Evolutionary conservation across 2,113 vertebrate genomes (phyloP), one percentile per base, ranked within the genome.

Genomic region (Panurus biarmicus): DNA sequence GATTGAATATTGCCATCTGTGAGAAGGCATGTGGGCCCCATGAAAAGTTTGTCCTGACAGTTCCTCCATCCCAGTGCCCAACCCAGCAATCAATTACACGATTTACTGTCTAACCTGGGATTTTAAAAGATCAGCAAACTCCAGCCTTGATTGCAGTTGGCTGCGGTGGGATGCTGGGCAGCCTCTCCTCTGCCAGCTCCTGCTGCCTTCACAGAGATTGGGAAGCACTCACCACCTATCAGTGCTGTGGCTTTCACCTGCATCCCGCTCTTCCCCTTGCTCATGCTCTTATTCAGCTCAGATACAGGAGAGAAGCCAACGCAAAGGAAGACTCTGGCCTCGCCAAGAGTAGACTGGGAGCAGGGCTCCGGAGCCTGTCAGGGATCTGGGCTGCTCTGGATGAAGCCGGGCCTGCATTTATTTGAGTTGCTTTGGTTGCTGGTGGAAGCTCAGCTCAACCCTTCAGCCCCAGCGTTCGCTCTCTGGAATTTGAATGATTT

Each of bases 401-500:
- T 51, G 71, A 64, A 31, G 14, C 25, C 0, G 1, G 33, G 35
- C 17, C 40, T 80, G 47, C 74, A 25, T 86, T 87, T 89, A 33
- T 85, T 92, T 61, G 42, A 33, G 38, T 50, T 71, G 47, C 73
- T 87, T 81, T 2, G 8, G 67, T 60, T 89, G 54, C 64, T 88
- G 0, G 0, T 12, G 50, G 67, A 67, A 47, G 36, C 73, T 93
- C n/a, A 64, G 74, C 64, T 64, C 40, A 80, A 6, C 10, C 44
- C 36, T 40, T 35, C 2, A 21, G 89, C 76, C 86, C 44, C 57
- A 26, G 45, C 12, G 3, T 84, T 95, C 60, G 12, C 88, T 96
- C 96, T 89, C 83, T 94, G 97, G 96, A 98, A 98, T 98, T 98
- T 42, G 96, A 96, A 97, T 96, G 97, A 97, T 98, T 98, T 98